Conservation (phyloP, 2,888 invertebrate genomes). For the Pachycephus smyrnensis region DNA sequence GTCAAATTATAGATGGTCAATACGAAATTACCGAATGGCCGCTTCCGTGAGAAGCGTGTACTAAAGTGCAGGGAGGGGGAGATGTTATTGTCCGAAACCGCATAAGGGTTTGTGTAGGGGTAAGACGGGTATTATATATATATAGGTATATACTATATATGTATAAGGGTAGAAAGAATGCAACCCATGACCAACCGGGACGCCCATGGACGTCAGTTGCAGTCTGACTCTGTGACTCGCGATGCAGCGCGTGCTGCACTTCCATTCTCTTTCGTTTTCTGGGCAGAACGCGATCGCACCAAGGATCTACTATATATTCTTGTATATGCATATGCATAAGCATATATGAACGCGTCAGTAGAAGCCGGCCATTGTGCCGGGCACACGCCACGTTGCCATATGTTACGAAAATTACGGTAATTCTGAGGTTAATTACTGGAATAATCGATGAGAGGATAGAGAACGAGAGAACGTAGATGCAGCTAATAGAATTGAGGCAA, state of each 20-base stretch:
- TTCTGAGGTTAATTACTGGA: slow-evolving; percentile 54
- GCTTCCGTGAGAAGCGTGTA: slow-evolving; percentile 17
- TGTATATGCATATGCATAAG: slow-evolving; percentile 50
- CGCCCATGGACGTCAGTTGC: slow-evolving; percentile 1
- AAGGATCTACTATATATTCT: slow-evolving; percentile 16
- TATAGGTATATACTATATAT: slow-evolving; percentile 23
- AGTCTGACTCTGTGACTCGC: slow-evolving; percentile 54
- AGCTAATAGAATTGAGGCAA: too few species aligned
- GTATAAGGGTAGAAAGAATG: too few species aligned
- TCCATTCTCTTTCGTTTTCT: slow-evolving; percentile 27
- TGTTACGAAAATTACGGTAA: slow-evolving; percentile 59
- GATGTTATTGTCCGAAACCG: slow-evolving; percentile 57
- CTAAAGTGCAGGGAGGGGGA: background rate
- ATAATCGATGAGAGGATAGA: slow-evolving; percentile 31
- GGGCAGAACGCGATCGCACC: too few species aligned
- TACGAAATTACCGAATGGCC: slow-evolving; percentile 48
- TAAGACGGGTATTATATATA: background rate
- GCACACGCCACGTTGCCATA: slow-evolving; percentile 58
- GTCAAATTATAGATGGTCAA: slow-evolving; percentile 57
- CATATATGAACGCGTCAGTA: slow-evolving; percentile 29
- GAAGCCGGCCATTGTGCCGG: slow-evolving; percentile 45
- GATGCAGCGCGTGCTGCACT: slow-evolving; percentile 51
- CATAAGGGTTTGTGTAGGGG: slow-evolving; percentile 28
- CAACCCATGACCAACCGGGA: too few species aligned
- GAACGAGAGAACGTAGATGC: too few species aligned